Percentiles rank a stretch among this genome's conserved stretches.
Conservation (phyloP, 2,113 vertebrate genomes). For the Chamaea fasciata region DNA sequence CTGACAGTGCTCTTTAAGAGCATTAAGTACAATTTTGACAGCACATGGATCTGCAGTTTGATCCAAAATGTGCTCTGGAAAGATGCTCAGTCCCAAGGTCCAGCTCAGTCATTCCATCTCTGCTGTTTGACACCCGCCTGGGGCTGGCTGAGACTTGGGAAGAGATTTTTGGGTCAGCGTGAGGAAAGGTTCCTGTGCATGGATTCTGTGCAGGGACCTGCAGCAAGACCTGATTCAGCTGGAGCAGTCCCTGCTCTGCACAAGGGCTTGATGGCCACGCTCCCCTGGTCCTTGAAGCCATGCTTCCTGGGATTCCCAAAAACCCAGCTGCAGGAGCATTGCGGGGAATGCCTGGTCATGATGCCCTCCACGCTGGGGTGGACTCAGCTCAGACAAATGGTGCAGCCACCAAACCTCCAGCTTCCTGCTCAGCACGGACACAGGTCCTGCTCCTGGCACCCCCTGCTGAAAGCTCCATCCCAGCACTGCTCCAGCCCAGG, state of each 20-base stretch:
- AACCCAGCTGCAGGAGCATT: fast-evolving
- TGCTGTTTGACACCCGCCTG: background rate
- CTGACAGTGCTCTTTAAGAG: background rate
- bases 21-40: background rate
- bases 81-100: background rate
- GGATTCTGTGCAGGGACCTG: background rate
- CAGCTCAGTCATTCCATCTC: background rate
- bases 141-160: background rate
- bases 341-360: background rate
- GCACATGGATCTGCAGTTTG: background rate
- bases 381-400: background rate
- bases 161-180: background rate
- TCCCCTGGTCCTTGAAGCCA: fast-evolving
- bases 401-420: background rate
- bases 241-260: background rate
- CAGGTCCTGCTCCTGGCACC: background rate
- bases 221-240: background rate
- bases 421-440: fast-evolving
- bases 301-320: background rate
- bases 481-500: background rate
- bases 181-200: background rate
- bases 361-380: background rate
- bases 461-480: fast-evolving
- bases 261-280: fast-evolving
- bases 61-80: background rate